Evolutionary conservation across 30 jellyfish, hydroid and myxozoan genomes (phyloP), one percentile per base, ranked within the genome.

Genomic region (Turritopsis rubra): DNA sequence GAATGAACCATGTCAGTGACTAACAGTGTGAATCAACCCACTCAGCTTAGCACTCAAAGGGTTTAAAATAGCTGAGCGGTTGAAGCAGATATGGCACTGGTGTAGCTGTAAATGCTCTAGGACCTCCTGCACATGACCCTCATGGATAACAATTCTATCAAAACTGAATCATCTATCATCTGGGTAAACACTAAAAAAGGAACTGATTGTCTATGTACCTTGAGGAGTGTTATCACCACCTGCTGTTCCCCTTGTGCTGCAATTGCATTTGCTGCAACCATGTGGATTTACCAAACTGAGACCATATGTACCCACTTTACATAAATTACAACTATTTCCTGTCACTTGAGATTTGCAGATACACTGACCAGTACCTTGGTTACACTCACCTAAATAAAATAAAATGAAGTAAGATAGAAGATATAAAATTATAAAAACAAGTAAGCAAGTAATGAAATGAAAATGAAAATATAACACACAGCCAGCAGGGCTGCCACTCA

Each of bases 171-270:
- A n/a, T n/a, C n/a, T n/a, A n/a, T n/a, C n/a, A n/a, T n/a, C 60
- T 41, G 5, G 60, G 13, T 13, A 41, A 13, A 41, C 13, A 1
- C 77, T 68, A 68, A 19, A 68, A 19, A 27, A 23, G 19, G 0
- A 8, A 7, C 30, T 68, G 77, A 68, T n/a, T 19, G 28, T 22
- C 9, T 16, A n/a, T 8, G 3, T 81, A 94, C 99, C 95, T 82
- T 65, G 90, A 3, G 95, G 85, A 52, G 88, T 86, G 16, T 89
- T 81, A 54, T 75, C 92, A 28, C 99, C 97, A 30, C 89, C 87
- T n/a, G 83, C 95, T 25, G 99, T 89, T 60, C 99, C 99, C 21
- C 91, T 79, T 1, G 97, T 89, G 82, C 88, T 73, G 85, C 99
- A 94, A 71, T 81, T 86, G 75, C 99, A 94, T 23, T 86, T 82